Evolutionary conservation across 2,113 vertebrate genomes (phyloP).

Genomic region (Craseonycteris thonglongyai): DNA sequence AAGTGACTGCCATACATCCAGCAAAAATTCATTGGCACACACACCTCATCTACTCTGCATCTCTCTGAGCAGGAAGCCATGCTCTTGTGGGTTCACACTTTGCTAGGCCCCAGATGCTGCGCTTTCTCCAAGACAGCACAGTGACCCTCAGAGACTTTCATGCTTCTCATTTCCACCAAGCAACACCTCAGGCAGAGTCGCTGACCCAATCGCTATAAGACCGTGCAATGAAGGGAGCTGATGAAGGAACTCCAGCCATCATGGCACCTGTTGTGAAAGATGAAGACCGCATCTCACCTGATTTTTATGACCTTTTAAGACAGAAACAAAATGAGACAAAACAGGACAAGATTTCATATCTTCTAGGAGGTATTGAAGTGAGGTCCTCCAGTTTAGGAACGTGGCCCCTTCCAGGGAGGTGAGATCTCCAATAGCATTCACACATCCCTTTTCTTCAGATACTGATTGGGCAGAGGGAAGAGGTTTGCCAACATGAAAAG

Average conservation of each 20-base stretch:
- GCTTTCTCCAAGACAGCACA: not conserved
- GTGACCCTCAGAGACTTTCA: not conserved
- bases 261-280: not conserved
- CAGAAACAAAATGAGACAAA: not conserved
- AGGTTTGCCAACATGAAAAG: slow-evolving; percentile 77
- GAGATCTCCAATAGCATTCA: not conserved
- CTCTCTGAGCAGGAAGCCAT: not conserved
- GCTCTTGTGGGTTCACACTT: not conserved
- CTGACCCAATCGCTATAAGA: rapidly evolving
- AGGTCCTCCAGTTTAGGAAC: not conserved
- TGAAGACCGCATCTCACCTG: not conserved
- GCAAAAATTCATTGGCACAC: not conserved
- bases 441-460: slow-evolving; percentile 63
- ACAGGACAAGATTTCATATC: not conserved
- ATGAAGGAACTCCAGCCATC: not conserved
- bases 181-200: rapidly evolving
- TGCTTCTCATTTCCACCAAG: not conserved
- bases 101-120: not conserved
- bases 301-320: not conserved
- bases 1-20: not conserved
- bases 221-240: rapidly evolving
- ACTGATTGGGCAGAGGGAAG: slow-evolving; percentile 72
- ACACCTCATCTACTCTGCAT: not conserved
- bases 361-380: not conserved
- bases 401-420: not conserved